Conservation (phyloP, 2,888 invertebrate genomes). For the Phanerotoma sp. region DNA sequence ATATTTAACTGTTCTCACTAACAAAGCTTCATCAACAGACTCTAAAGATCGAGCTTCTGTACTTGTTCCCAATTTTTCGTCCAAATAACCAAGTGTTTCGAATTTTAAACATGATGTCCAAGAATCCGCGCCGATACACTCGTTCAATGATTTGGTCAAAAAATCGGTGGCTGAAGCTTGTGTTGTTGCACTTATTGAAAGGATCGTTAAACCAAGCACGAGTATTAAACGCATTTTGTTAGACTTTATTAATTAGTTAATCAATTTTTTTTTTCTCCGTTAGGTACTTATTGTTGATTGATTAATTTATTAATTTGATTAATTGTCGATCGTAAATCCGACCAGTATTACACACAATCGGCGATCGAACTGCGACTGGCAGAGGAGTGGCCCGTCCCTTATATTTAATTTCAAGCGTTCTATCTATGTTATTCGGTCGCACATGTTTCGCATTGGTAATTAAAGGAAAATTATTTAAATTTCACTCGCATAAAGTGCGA, state of each 20-base stretch:
- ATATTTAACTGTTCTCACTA: slow-evolving; percentile 70
- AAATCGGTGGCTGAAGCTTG: slow-evolving; percentile 45
- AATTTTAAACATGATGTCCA: slow-evolving; percentile 74
- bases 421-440: slow-evolving; percentile 58
- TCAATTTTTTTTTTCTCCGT: too few species aligned
- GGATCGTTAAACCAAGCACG: slow-evolving; percentile 56
- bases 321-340: slow-evolving; percentile 22
- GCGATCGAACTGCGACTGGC: slow-evolving; percentile 57
- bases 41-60: slow-evolving; percentile 50
- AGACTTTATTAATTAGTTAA: neutral
- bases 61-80: slow-evolving; percentile 64
- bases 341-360: slow-evolving; percentile 49
- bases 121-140: slow-evolving; percentile 69
- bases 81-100: slow-evolving; percentile 75
- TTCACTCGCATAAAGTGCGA: slow-evolving; percentile 48
- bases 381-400: slow-evolving; percentile 57
- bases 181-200: slow-evolving; percentile 65
- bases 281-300: too few species aligned
- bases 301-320: slow-evolving; percentile 1
- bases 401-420: slow-evolving; percentile 54
- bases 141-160: slow-evolving; percentile 60
- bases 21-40: slow-evolving; percentile 69
- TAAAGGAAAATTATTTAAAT: slow-evolving; percentile 57
- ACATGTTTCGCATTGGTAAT: slow-evolving; percentile 54
- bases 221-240: slow-evolving; percentile 40